Evolutionary conservation across 30 jellyfish, hydroid and myxozoan genomes (phyloP), one percentile per base, ranked within the genome.

Genomic region (Mastigias papua): DNA sequence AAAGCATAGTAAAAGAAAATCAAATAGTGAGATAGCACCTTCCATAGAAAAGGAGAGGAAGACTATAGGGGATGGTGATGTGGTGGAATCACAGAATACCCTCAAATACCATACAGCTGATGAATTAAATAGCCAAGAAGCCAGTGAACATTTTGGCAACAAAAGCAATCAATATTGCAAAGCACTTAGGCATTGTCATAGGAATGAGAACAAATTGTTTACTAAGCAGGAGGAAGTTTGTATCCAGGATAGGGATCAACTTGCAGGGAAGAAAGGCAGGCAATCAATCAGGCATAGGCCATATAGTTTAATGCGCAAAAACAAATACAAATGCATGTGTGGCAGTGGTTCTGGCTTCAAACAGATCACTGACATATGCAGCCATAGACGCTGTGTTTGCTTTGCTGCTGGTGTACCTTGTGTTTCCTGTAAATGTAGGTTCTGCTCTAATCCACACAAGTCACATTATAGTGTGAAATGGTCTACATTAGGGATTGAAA

Each of bases 361-460:
- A 78, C 87, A 76, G 67, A 79, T 83, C 65, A 61, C 94, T 15
- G 97, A 91, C 69, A 84, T 91, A 13, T 91, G 97, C 67, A 91
- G 77, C 46, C 88, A 91, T 63, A 64, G 79, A 32, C 95, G 97
- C 19, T 91, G 97, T 70, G 96, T 92, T 8, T 91, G 97, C 50
- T 91, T 23, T 69, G 84, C 95, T 34, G 96, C 91, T 30, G 95
- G 94, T n/a, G 91, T 92, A n/a, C 89, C 97, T 1, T 91, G 97
- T 68, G 84, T 86, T 9, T 77, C 84, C 75, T 91, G 97, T 71
- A 91, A 91, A 71, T 91, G 97, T 78, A 78, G 79, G 31, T 91
- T 83, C 68, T 91, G 97, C 50, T 91, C 97, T 63, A 91, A 91
- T 78, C 97, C 97, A 15, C 76, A 69, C 62, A 33, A 69, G 80